A percentile compares a stretch with the other conserved stretches of the same genome.
phyloP scores from a whole-genome alignment of 2,113 vertebrate genomes.

The Bubo scandiacus region DNA sequence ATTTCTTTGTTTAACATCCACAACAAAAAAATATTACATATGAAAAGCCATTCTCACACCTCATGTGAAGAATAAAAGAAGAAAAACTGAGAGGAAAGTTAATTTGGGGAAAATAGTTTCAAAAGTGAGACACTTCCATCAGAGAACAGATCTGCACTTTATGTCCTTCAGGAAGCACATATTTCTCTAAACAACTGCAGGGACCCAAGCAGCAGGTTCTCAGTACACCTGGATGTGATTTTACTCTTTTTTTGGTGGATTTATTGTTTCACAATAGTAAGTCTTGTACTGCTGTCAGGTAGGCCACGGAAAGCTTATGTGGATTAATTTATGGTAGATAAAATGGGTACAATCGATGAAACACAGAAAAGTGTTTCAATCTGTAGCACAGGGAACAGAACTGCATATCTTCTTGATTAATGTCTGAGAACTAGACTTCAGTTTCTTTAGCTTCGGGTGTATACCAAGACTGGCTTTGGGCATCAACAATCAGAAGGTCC shows the following conservation, averaged over 20 bases:
- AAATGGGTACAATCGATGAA: background rate
- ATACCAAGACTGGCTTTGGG: background rate
- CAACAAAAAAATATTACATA: constrained; percentile 3
- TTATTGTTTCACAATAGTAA: constrained; percentile 31
- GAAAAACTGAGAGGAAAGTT: constrained; percentile 39
- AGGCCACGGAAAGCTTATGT: constrained; percentile 10
- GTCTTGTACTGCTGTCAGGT: constrained; percentile 23
- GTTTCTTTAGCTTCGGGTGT: background rate
- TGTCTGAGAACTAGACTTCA: background rate
- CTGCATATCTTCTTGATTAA: background rate
- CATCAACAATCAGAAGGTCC: background rate
- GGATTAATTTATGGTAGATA: constrained; percentile 25
- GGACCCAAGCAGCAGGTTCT: constrained; percentile 28
- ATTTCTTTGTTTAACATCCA: constrained; percentile 64
- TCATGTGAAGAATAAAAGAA: constrained; percentile 29
- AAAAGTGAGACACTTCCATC: constrained; percentile 50
- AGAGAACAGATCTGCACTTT: constrained; percentile 53
- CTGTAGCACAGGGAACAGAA: background rate
- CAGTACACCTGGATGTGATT: constrained; percentile 15
- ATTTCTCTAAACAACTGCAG: constrained; percentile 53
- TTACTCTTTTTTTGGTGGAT: constrained; percentile 6
- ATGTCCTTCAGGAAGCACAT: constrained; percentile 41
- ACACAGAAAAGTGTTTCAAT: background rate
- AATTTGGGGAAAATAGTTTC: constrained; percentile 44
- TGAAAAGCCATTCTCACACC: constrained; percentile 35